Evolutionary conservation across 2,797 vertebrate species (phyloP).

Genomic region (Zalophus californianus): DNA sequence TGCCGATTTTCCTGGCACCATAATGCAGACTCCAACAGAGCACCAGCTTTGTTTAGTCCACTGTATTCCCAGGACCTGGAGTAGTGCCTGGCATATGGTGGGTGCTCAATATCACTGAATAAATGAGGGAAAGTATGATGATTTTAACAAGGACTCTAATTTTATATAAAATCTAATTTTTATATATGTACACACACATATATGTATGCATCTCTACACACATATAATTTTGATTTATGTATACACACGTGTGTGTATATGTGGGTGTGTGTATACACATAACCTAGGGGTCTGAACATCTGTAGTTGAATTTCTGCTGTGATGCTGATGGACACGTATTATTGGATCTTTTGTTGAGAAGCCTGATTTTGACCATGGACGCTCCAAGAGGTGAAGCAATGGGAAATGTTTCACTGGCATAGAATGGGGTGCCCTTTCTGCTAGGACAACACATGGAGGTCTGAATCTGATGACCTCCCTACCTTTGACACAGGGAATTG

Average conservation of each 20-base stretch:
- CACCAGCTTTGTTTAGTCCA: background rate
- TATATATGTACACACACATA: background rate
- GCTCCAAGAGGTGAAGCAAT: background rate
- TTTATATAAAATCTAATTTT: background rate
- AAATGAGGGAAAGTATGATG: background rate
- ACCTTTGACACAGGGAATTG: background rate
- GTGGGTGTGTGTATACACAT: no score
- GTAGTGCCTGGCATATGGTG: background rate
- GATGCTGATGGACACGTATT: background rate
- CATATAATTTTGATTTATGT: background rate
- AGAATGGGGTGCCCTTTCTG: background rate
- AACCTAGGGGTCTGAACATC: background rate
- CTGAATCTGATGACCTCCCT: background rate
- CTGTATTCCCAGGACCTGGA: background rate
- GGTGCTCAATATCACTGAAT: background rate
- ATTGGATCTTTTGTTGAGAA: background rate
- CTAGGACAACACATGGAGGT: background rate
- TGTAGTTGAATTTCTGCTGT: background rate
- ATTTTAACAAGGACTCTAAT: background rate
- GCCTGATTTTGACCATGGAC: background rate
- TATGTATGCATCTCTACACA: background rate
- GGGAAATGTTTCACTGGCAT: background rate
- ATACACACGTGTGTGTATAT: accelerated
- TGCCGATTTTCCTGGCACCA: background rate
- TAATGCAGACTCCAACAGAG: accelerated